A percentile compares a stretch with the other conserved stretches of the same genome.
Conservation (phyloP, 2,113 vertebrate genomes). For the Panthera tigris region DNA sequence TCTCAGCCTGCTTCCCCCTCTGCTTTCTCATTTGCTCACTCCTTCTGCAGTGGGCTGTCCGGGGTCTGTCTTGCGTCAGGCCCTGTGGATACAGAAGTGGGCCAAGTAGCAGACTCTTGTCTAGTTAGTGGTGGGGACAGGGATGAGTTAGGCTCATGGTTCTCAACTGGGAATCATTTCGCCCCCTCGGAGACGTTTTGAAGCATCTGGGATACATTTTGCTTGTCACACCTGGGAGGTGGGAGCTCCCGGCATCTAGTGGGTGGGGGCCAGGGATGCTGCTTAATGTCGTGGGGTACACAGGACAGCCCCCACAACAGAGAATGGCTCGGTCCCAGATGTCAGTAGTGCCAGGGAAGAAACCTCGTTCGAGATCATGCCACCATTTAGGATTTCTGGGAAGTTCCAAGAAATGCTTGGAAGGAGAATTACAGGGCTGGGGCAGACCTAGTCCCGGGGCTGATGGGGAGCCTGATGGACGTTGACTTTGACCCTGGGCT, state of each 20-base stretch:
- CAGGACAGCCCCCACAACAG: fast-evolving
- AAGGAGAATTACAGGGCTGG: no score
- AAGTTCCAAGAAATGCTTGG: background rate
- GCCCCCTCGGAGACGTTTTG: background rate
- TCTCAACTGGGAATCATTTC: background rate
- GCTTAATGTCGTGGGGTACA: fast-evolving
- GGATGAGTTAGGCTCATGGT: background rate
- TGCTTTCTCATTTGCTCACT: background rate
- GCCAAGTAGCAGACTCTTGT: background rate
- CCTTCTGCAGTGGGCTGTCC: background rate
- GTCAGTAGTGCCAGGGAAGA: background rate
- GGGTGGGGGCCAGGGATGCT: no score
- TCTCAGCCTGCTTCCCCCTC: background rate
- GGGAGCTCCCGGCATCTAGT: background rate
- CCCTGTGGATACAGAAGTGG: background rate
- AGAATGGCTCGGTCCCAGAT: fast-evolving
- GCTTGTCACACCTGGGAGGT: background rate
- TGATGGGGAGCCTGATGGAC: background rate
- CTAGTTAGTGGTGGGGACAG: background rate
- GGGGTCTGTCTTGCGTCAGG: background rate
- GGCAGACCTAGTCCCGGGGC: background rate
- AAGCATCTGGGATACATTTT: background rate
- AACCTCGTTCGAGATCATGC: background rate
- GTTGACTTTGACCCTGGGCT: background rate
- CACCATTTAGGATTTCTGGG: background rate